phyloP scores from a whole-genome alignment of 2,888 invertebrate genomes.

The Clivina fossor region DNA sequence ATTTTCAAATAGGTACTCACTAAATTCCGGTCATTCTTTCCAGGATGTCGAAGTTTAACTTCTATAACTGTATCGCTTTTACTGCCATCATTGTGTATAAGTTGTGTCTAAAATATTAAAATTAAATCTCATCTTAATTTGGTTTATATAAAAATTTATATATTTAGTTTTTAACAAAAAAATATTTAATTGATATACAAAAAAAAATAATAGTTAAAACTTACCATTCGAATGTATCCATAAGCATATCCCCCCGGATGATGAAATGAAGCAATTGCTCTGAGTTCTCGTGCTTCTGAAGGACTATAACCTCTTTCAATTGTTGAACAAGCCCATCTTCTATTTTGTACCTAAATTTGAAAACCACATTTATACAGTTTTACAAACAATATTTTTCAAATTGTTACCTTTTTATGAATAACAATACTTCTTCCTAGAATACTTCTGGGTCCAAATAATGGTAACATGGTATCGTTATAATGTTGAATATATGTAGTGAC shows the following conservation, averaged over 20 bases:
- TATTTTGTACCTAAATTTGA: constrained; percentile 54
- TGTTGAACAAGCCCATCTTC: constrained; percentile 82
- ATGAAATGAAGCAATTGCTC: constrained; percentile 89
- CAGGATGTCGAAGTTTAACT: constrained; percentile 85
- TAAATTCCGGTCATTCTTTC: constrained; percentile 77
- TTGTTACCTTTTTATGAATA: constrained; percentile 72
- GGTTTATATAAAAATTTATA: constrained; percentile 3
- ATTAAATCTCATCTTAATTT: constrained; percentile 5
- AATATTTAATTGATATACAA: constrained; percentile 14
- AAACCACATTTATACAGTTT: constrained; percentile 30
- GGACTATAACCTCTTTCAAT: constrained; percentile 87
- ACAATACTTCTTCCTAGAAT: constrained; percentile 85
- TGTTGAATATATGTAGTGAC: constrained; percentile 59
- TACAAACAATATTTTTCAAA: too few relatives aligned
- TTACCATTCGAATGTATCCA: constrained; percentile 82
- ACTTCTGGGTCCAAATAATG: constrained; percentile 78
- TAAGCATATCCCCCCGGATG: constrained; percentile 82
- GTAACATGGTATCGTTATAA: constrained; percentile 80
- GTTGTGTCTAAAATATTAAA: constrained; percentile 66
- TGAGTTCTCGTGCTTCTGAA: constrained; percentile 80
- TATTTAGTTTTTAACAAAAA: not conserved
- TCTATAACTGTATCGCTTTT: constrained; percentile 89
- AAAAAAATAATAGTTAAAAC: constrained; percentile 35
- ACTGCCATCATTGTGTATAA: constrained; percentile 83
- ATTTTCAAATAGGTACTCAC: constrained; percentile 53